phyloP scores from a whole-genome alignment of 2,888 invertebrate species.

The Taenaris catops region DNA sequence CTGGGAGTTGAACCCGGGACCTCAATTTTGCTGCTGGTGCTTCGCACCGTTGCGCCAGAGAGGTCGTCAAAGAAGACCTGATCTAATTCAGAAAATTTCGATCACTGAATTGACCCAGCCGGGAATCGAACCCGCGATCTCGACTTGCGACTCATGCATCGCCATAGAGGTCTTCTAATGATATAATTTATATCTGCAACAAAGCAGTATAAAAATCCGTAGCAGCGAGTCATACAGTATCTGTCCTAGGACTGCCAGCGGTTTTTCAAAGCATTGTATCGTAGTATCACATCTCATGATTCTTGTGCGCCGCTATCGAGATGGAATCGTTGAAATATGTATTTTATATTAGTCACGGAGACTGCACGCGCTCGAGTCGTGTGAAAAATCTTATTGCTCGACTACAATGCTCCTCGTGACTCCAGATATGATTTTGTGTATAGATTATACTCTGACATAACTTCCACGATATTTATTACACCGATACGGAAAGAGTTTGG shows the following conservation, averaged over 20 bases:
- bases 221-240: background rate
- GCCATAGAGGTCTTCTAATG: background rate
- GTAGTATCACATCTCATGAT: slow-evolving; percentile 30
- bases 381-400: slow-evolving; percentile 58
- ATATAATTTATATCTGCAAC: background rate
- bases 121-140: too few relatives aligned
- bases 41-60: too few relatives aligned
- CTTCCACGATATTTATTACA: slow-evolving; percentile 67
- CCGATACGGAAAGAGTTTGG: slow-evolving; percentile 33
- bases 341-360: slow-evolving; percentile 44
- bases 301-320: slow-evolving; percentile 33
- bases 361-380: slow-evolving; percentile 52
- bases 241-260: slow-evolving; percentile 20
- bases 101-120: too few relatives aligned
- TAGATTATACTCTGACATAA: slow-evolving; percentile 71
- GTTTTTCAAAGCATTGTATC: slow-evolving; percentile 25
- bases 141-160: too few relatives aligned
- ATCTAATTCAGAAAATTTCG: too few relatives aligned
- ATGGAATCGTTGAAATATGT: slow-evolving; percentile 53
- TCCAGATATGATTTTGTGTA: slow-evolving; percentile 56
- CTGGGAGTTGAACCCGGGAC: too few relatives aligned
- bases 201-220: background rate
- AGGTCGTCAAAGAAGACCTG: too few relatives aligned
- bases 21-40: too few relatives aligned
- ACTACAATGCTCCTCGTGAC: slow-evolving; percentile 69